phyloP scores from a whole-genome alignment of 2,888 invertebrate genomes.

The Cactoblastis cactorum region DNA sequence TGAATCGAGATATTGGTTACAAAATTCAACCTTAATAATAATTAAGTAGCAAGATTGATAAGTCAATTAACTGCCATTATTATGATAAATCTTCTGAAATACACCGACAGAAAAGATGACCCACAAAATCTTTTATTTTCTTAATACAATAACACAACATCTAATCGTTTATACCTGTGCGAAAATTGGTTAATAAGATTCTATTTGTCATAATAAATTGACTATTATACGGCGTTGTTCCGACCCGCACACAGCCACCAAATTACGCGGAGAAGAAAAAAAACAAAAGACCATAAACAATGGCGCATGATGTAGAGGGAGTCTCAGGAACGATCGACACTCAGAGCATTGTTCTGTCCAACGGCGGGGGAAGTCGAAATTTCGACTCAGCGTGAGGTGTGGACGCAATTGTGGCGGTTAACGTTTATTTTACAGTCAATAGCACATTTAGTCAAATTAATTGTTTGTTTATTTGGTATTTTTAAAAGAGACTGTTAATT shows the following conservation, averaged over 20 bases:
- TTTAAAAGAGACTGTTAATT: too few relatives aligned
- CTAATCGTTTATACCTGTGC: neutral
- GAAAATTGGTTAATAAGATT: conserved; percentile 1
- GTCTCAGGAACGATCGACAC: conserved; percentile 46
- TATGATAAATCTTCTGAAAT: too few relatives aligned
- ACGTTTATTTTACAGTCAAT: too few relatives aligned
- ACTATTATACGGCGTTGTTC: conserved; percentile 46
- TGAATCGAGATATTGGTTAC: too few relatives aligned
- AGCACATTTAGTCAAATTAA: too few relatives aligned
- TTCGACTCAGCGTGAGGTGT: conserved; percentile 22
- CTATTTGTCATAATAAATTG: conserved; percentile 28
- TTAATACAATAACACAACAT: neutral
- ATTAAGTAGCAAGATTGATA: too few relatives aligned
- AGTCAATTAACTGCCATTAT: too few relatives aligned
- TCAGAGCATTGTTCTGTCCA: conserved; percentile 50
- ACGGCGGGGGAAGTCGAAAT: conserved; percentile 43
- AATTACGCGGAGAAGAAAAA: conserved; percentile 54
- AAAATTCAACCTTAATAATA: too few relatives aligned
- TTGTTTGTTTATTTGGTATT: neutral
- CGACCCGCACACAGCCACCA: conserved; percentile 44
- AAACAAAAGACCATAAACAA: conserved; percentile 56
- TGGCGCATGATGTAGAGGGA: conserved; percentile 54
- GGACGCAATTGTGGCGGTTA: conserved; percentile 16
- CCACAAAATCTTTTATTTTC: neutral
- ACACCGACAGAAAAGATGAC: neutral